These are phyloP conservation scores for Chromobotia macracanthus DNA, from an alignment of 2,797 vertebrate genomes.

Conservation along the genomic window DNA sequence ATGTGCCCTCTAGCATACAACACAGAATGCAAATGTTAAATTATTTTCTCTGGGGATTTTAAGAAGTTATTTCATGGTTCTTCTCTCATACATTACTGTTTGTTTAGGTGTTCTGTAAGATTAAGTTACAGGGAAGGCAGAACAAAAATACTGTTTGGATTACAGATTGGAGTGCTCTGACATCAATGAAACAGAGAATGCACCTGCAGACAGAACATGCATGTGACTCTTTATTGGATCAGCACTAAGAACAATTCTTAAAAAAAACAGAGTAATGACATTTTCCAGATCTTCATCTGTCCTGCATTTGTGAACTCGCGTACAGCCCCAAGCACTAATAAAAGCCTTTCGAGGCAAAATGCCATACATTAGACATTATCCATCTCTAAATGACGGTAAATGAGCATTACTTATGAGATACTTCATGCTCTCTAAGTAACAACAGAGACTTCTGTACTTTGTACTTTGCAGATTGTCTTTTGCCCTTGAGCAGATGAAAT, in stretches of 20 bases:
- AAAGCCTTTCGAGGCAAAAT: slow-evolving; percentile 13
- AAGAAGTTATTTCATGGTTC: slow-evolving; percentile 25
- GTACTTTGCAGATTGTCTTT: neutral
- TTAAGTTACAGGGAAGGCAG: slow-evolving; percentile 5
- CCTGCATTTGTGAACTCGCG: neutral
- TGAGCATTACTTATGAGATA: neutral
- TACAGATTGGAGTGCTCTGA: neutral
- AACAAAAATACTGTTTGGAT: slow-evolving; percentile 15
- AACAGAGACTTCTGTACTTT: slow-evolving; percentile 8
- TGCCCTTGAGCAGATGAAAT: slow-evolving; percentile 18
- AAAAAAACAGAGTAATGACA: slow-evolving; percentile 14
- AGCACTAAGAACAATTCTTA: neutral
- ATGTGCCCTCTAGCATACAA: slow-evolving; percentile 30
- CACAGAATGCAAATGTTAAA: slow-evolving; percentile 44
- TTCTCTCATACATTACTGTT: slow-evolving; percentile 19
- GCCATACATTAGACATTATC: slow-evolving; percentile 1
- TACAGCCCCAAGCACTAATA: slow-evolving; percentile 19
- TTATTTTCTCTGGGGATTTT: slow-evolving; percentile 22
- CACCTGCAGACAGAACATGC: slow-evolving; percentile 2
- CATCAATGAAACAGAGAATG: neutral
- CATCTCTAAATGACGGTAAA: neutral
- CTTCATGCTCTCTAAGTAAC: slow-evolving; percentile 13
- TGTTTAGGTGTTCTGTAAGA: slow-evolving; percentile 14
- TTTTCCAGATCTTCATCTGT: slow-evolving; percentile 19
- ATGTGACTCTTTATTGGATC: slow-evolving; percentile 2